Evolutionary conservation across 2,113 vertebrate species (phyloP).

Genomic region (Bubo blakistoni): DNA sequence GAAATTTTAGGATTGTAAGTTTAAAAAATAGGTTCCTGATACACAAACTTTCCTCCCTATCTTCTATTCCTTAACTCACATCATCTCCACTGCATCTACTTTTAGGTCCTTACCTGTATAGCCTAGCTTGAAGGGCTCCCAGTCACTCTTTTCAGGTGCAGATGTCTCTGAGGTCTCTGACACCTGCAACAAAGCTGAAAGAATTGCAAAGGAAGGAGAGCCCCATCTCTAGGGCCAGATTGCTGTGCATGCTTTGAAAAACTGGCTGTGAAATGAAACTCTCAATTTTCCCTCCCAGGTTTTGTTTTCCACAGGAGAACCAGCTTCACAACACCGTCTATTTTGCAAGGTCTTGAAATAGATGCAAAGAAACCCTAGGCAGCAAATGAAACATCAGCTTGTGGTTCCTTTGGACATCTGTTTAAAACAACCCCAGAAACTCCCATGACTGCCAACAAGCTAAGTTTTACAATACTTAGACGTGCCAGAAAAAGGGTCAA

Average conservation of each 20-base stretch:
- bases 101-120: not conserved
- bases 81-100: not conserved
- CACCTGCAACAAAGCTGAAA: not conserved
- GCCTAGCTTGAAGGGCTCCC: not conserved
- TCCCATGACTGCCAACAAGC: not conserved
- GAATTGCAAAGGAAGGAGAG: fast-evolving
- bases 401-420: not conserved
- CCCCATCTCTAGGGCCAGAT: too few species aligned
- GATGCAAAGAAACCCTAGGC: not conserved
- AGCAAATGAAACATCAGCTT: not conserved
- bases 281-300: not conserved
- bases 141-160: fast-evolving
- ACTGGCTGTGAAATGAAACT: fast-evolving
- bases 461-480: not conserved
- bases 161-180: not conserved
- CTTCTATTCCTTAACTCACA: not conserved
- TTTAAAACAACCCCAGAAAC: not conserved
- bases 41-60: fast-evolving
- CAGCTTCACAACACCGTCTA: not conserved
- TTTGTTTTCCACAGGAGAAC: not conserved
- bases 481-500: not conserved
- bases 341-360: not conserved
- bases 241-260: not conserved
- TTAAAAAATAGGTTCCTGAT: not conserved
- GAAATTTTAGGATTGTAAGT: not conserved